A percentile compares a stretch with the other conserved stretches of the same genome.
Conservation (phyloP, 2,113 vertebrate genomes). For the Lepus europaeus region DNA sequence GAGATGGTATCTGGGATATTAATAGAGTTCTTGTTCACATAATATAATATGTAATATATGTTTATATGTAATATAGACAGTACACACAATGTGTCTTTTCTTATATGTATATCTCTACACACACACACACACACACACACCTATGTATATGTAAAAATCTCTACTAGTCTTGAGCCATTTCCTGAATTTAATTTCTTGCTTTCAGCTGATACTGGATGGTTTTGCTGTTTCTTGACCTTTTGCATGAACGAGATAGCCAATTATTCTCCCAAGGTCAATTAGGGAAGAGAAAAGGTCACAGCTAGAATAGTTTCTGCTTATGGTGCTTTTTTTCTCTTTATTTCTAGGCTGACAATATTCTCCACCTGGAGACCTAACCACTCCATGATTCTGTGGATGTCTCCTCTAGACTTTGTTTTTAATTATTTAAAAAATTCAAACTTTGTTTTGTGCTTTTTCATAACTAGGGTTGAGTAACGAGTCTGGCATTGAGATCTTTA, state of each 20-base stretch:
- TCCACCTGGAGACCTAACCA: background rate
- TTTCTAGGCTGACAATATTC: background rate
- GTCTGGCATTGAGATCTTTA: background rate
- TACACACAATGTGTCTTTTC: too few relatives aligned
- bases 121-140: too few relatives aligned
- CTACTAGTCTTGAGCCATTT: background rate
- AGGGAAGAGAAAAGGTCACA: background rate
- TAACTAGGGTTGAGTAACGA: background rate
- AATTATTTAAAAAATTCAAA: background rate
- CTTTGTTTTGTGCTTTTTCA: background rate
- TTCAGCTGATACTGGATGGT: background rate
- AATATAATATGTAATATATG: too few relatives aligned
- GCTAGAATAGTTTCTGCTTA: background rate
- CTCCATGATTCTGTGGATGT: background rate
- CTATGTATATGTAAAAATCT: background rate
- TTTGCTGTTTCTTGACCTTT: conserved; percentile 38
- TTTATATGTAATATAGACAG: too few relatives aligned
- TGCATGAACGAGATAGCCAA: background rate
- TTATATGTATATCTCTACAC: too few relatives aligned
- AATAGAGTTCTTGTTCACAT: too few relatives aligned
- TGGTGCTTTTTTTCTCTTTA: background rate
- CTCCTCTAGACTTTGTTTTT: conserved; percentile 17
- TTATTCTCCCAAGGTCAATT: background rate
- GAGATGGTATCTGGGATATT: background rate
- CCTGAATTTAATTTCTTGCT: background rate